Evolutionary conservation across 2,113 vertebrate genomes (phyloP).

Genomic region (Bucco capensis): DNA sequence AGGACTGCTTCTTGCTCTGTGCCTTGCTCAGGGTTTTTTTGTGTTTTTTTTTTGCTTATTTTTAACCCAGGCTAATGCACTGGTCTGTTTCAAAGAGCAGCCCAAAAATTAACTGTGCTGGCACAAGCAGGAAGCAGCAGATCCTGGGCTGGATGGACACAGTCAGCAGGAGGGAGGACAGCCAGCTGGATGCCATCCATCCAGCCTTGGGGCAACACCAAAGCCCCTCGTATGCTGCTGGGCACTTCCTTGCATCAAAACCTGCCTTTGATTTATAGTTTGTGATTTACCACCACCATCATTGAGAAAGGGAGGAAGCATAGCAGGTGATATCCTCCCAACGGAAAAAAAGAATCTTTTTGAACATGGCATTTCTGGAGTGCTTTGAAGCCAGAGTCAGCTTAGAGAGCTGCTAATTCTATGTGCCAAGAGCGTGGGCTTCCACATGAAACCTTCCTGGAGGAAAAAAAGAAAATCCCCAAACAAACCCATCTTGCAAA

Average conservation of each 20-base stretch:
- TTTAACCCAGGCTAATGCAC: background rate
- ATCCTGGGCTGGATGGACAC: background rate
- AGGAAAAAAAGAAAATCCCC: background rate
- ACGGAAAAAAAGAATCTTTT: fast-evolving
- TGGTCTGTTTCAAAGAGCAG: background rate
- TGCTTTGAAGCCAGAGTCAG: background rate
- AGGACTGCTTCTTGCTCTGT: background rate
- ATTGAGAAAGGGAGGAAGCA: background rate
- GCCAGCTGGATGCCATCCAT: background rate
- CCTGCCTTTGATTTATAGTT: background rate
- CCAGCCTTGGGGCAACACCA: fast-evolving
- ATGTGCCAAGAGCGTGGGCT: background rate
- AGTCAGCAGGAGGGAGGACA: background rate
- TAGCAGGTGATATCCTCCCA: background rate
- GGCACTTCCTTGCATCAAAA: background rate
- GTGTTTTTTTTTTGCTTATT: background rate
- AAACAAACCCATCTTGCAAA: background rate
- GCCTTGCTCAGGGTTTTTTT: background rate
- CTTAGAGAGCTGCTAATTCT: background rate
- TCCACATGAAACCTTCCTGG: background rate
- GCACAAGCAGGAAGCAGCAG: background rate
- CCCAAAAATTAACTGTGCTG: background rate
- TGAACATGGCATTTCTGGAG: background rate
- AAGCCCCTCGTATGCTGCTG: background rate
- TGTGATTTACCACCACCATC: background rate